Percentiles rank a stretch among this genome's conserved stretches.
phyloP scores from a whole-genome alignment of 2,888 invertebrate species.

The Leucophenga maculata region DNA sequence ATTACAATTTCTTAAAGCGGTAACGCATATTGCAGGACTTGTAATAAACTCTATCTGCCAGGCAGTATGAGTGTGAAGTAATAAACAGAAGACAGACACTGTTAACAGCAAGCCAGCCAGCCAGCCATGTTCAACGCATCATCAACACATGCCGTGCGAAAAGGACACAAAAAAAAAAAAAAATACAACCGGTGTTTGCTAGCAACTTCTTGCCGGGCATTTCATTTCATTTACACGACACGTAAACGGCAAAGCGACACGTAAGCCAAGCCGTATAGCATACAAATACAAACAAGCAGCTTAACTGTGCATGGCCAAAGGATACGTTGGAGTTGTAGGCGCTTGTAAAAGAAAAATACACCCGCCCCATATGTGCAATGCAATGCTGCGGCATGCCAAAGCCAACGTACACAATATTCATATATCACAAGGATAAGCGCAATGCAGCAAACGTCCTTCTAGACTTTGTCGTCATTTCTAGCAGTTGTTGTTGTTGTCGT shows the following conservation, averaged over 20 bases:
- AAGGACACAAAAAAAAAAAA: background rate
- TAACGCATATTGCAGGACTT: background rate
- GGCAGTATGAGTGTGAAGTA: background rate
- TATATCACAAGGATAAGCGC: conserved; percentile 73
- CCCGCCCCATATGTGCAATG: conserved; percentile 39
- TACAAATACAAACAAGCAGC: conserved; percentile 11
- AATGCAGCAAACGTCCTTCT: conserved; percentile 73
- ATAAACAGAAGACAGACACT: background rate
- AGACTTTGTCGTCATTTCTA: conserved; percentile 49
- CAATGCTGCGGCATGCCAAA: too few species aligned
- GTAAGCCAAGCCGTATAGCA: conserved; percentile 50
- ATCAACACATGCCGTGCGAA: background rate
- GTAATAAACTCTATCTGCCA: too few species aligned
- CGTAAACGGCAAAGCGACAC: conserved; percentile 54
- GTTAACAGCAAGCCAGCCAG: conserved; percentile 7
- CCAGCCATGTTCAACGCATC: conserved; percentile 9
- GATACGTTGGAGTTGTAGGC: conserved; percentile 56
- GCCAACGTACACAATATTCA: conserved; percentile 67
- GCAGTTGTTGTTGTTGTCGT: conserved; percentile 30
- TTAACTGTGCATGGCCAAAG: conserved; percentile 2
- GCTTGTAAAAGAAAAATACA: conserved; percentile 52
- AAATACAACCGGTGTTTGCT: background rate
- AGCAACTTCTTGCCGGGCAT: conserved; percentile 36
- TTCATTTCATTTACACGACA: conserved; percentile 66
- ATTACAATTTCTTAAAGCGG: background rate